Base-by-base conservation (phyloP, 37 sponge, comb jelly and placozoan genomes). In the Theonella swinhoei region DNA sequence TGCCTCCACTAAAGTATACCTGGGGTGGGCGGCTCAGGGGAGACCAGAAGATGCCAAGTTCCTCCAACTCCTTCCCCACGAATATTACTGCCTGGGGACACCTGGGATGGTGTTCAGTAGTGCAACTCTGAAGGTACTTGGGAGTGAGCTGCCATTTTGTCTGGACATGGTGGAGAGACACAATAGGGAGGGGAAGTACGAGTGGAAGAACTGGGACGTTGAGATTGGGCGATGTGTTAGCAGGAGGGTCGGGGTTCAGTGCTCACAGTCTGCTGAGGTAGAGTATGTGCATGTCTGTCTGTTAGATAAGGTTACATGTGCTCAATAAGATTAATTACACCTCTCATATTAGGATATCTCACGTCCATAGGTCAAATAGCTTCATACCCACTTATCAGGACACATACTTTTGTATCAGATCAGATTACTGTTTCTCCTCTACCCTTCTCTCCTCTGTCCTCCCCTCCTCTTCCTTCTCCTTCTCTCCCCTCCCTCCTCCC, bases 21-120 rank as follows among this genome's bases (percentile, higher is more conserved):
- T 94, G 4, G 95, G 95, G 19, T 69, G 88, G 39, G 68, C 89
- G n/a, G 92, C 85, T 5, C 24, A 64, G 9, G 91, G 91, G 9
- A 64, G 71, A 30, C 68, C 58, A 8, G 78, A 42, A 22, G 89
- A 88, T 33, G 42, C 81, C 1, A 19, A 70, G 30, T 62, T 88
- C 9, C 75, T 91, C 32, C 26, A 79, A 39, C 84, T 94, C 31
- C 36, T 83, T 2, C 68, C 84, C 24, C 88, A 91, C 54, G 95
- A 94, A 68, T 35, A 60, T 14, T 94, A 94, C 70, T 94, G 95
- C 80, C 90, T 91, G 92, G 92, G 91, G 33, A 91, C 91, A 0
- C 88, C 95, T 0, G 95, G 95, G 5, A 62, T 88, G 35, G 43
- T 94, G 7, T 74, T 88, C 42, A 94, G 95, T 42, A 71, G 68